These are phyloP conservation scores for Harpagifer antarcticus DNA, from an alignment of 2,797 vertebrate genomes.

Conservation along the genomic window DNA sequence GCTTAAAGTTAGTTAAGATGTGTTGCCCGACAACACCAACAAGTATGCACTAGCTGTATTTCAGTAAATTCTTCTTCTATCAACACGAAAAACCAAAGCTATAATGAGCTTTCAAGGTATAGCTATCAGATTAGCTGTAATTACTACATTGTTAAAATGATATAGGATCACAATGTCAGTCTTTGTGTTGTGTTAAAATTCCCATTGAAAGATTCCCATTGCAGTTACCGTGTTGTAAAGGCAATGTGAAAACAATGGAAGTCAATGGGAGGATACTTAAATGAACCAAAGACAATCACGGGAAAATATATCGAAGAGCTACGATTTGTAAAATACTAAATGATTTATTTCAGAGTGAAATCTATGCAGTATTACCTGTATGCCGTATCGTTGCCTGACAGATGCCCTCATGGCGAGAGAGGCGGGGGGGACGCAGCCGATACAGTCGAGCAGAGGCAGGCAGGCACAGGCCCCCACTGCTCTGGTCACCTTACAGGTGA, in stretches of 20 bases:
- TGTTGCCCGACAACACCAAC: too few relatives aligned
- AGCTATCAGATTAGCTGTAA: neutral
- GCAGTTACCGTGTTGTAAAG: neutral
- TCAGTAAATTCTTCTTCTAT: neutral
- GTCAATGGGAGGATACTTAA: neutral
- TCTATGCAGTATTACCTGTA: slow-evolving; percentile 66
- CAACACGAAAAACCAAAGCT: neutral
- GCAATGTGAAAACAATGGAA: neutral
- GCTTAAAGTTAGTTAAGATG: neutral
- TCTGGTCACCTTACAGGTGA: slow-evolving; percentile 80
- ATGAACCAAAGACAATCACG: neutral
- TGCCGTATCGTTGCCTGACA: slow-evolving; percentile 78
- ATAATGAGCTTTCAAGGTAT: neutral
- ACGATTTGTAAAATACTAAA: too few relatives aligned
- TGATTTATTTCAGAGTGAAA: neutral
- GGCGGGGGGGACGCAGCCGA: slow-evolving; percentile 79
- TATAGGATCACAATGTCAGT: neutral
- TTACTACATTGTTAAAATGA: neutral
- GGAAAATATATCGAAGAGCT: too few relatives aligned
- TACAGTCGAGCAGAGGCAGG: slow-evolving; percentile 80
- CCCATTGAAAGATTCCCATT: neutral
- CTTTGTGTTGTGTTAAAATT: neutral
- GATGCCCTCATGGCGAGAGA: slow-evolving; percentile 80
- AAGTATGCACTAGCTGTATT: too few relatives aligned
- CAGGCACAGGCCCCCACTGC: slow-evolving; percentile 75